Evolutionary conservation across 35 echinoderm and acorn worm genomes (phyloP).

Genomic region (Acanthaster planci): DNA sequence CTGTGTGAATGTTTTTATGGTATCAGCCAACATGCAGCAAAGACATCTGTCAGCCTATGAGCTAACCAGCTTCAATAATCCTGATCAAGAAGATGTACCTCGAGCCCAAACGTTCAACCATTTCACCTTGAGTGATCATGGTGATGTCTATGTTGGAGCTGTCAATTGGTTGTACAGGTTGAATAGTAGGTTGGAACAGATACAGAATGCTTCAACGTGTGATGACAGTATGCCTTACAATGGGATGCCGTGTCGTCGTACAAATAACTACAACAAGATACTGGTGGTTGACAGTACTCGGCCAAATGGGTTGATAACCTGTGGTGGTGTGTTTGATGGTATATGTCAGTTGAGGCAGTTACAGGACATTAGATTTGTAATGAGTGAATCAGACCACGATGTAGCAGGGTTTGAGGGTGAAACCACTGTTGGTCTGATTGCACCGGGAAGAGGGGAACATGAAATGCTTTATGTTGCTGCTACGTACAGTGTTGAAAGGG

Average conservation of each 20-base stretch:
- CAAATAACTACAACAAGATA: constrained; percentile 5
- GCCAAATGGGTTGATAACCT: not conserved
- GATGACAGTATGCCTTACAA: not conserved
- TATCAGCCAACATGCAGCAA: not conserved
- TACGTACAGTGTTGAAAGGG: not conserved
- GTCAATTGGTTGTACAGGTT: constrained; percentile 1
- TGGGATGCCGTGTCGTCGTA: not conserved
- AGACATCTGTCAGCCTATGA: constrained; percentile 5
- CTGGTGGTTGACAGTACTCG: not conserved
- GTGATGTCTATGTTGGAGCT: constrained; percentile 23
- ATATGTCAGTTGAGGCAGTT: not conserved
- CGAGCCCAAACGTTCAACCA: not conserved
- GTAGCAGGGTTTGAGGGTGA: not conserved
- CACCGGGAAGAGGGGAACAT: not conserved
- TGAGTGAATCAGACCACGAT: not conserved
- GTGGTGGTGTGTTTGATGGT: not conserved
- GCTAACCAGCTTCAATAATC: not conserved
- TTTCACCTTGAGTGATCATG: constrained; percentile 8
- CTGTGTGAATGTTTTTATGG: not conserved
- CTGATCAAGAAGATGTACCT: not conserved
- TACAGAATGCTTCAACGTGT: constrained; percentile 9
- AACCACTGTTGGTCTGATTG: not conserved
- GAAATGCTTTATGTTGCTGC: constrained; percentile 4
- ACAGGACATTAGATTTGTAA: not conserved
- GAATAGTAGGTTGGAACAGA: not conserved